Conservation (phyloP, 92 coral and sea anemone species). For the Ricordea florida region DNA sequence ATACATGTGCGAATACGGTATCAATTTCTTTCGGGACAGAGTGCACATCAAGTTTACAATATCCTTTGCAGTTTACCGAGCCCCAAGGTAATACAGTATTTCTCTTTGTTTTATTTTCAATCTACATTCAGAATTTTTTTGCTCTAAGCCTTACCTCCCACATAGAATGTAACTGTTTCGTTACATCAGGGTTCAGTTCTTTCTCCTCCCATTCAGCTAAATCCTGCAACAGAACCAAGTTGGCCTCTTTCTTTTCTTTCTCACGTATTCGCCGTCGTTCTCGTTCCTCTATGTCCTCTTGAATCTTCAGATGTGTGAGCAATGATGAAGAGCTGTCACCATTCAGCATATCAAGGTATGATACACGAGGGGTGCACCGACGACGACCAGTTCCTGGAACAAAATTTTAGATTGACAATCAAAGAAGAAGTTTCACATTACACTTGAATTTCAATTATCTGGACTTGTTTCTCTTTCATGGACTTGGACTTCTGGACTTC, state of each 20-base stretch:
- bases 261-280: slow-evolving; percentile 87
- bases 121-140: neutral
- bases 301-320: slow-evolving; percentile 82
- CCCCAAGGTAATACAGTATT: no score
- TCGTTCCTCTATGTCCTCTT: slow-evolving; percentile 83
- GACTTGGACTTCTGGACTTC: no score
- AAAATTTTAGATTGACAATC: neutral
- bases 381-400: slow-evolving; percentile 76
- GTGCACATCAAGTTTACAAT: no score
- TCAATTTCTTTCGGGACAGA: no score
- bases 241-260: slow-evolving; percentile 95
- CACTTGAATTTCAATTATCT: no score
- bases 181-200: slow-evolving; percentile 52
- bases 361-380: slow-evolving; percentile 69
- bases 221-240: slow-evolving; percentile 90
- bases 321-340: slow-evolving; percentile 80
- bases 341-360: slow-evolving; percentile 71
- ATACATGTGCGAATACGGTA: no score
- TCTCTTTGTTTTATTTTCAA: neutral
- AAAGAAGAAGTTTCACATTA: neutral
- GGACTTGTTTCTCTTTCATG: no score
- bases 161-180: slow-evolving; percentile 83
- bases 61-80: no score
- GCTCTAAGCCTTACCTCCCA: slow-evolving; percentile 91
- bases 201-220: slow-evolving; percentile 91